phyloP scores from a whole-genome alignment of 1,140 invertebrate genomes.

The Trichomalopsis sarcophagae region DNA sequence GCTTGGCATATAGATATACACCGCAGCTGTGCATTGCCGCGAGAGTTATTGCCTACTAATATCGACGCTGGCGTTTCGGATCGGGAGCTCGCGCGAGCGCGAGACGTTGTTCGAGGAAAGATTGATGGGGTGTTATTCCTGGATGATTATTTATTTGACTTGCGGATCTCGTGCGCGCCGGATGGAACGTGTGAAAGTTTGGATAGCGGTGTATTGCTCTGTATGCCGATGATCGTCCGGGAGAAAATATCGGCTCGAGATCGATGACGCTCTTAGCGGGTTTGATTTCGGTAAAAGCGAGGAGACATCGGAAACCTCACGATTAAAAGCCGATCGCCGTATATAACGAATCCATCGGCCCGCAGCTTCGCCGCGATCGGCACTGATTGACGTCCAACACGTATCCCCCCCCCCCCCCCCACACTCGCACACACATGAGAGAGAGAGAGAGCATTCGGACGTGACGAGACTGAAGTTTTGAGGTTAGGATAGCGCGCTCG shows the following conservation, averaged over 20 bases:
- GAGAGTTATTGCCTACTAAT: slow-evolving; percentile 1
- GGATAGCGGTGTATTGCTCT: neutral
- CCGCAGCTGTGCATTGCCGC: neutral
- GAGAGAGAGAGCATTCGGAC: neutral
- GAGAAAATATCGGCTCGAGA: neutral
- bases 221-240: neutral
- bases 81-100: neutral
- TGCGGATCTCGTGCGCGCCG: neutral
- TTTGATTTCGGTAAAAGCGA: too few species aligned
- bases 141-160: neutral
- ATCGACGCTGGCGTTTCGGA: neutral
- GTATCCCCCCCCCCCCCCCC: neutral
- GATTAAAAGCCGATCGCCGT: too few species aligned
- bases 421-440: neutral
- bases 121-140: neutral
- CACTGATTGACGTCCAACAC: neutral
- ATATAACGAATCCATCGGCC: too few species aligned
- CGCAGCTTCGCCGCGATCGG: neutral
- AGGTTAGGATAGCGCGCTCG: neutral
- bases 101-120: neutral
- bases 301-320: neutral
- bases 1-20: neutral
- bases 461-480: slow-evolving; percentile 7
- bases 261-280: neutral
- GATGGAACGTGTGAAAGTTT: neutral